These are phyloP conservation scores for Proctacanthus coquilletti DNA, from an alignment of 1,140 invertebrate species.

Conservation along the genomic window DNA sequence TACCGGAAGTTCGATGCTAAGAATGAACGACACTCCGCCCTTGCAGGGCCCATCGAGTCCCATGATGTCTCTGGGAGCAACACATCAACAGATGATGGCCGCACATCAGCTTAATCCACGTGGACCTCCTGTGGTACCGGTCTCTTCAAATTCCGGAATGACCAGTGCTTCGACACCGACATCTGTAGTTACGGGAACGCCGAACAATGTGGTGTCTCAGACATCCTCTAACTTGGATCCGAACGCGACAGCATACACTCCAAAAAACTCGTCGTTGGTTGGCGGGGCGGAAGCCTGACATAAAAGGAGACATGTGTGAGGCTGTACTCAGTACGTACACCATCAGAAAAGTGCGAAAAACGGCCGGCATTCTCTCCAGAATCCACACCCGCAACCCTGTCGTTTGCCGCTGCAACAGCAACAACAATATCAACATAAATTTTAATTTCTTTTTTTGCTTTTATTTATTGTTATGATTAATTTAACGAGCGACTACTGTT, in stretches of 20 bases:
- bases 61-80: conserved; percentile 18
- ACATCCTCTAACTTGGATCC: conserved; percentile 63
- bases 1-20: conserved; percentile 41
- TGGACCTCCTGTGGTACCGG: conserved; percentile 41
- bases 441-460: background rate
- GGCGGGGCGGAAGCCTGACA: conserved; percentile 17
- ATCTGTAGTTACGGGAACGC: background rate
- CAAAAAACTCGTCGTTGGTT: conserved; percentile 38
- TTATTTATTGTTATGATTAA: background rate
- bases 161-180: conserved; percentile 8
- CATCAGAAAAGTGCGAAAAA: background rate
- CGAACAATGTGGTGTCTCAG: conserved; percentile 2
- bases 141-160: too few species aligned
- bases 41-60: conserved; percentile 11
- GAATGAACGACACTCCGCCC: conserved; percentile 29
- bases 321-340: background rate
- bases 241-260: conserved; percentile 82
- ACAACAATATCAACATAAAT: background rate
- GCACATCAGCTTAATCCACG: conserved; percentile 21
- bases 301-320: background rate
- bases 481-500: background rate
- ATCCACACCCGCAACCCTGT: background rate
- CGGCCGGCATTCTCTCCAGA: background rate
- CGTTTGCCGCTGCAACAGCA: background rate
- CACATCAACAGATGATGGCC: conserved; percentile 1